phyloP scores from a whole-genome alignment of 2,888 invertebrate species.

The Eurytoma adleriae region DNA sequence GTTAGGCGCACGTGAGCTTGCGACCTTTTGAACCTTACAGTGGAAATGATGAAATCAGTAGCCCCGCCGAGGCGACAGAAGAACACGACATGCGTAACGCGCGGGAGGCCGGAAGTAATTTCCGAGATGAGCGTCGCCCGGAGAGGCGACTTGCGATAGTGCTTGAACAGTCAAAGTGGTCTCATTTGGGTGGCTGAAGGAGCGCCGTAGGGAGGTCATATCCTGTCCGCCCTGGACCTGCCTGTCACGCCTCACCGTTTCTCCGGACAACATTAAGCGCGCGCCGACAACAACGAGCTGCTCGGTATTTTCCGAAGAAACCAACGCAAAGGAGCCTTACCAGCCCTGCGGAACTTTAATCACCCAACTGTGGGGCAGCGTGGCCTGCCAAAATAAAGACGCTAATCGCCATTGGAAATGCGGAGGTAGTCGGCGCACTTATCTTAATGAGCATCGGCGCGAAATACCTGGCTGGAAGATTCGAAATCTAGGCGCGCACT shows the following conservation, averaged over 20 bases:
- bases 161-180: conserved; percentile 76
- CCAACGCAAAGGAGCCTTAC: conserved; percentile 63
- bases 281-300: conserved; percentile 48
- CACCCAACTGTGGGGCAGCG: background rate
- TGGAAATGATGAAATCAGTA: conserved; percentile 50
- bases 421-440: background rate
- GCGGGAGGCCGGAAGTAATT: conserved; percentile 75
- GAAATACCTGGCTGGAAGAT: conserved; percentile 29
- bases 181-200: conserved; percentile 69
- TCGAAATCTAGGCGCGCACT: conserved; percentile 31
- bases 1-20: conserved; percentile 10
- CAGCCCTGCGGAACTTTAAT: conserved; percentile 37
- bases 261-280: conserved; percentile 53
- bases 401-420: conserved; percentile 8
- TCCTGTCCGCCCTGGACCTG: conserved; percentile 70
- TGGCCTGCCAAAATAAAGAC: background rate
- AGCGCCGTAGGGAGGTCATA: conserved; percentile 68
- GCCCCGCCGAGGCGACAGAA: conserved; percentile 37
- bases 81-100: conserved; percentile 57
- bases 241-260: conserved; percentile 56
- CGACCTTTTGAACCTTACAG: conserved; percentile 44
- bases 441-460: conserved; percentile 49
- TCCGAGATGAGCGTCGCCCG: conserved; percentile 72
- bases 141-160: conserved; percentile 70
- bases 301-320: conserved; percentile 71